Percentiles rank a stretch among this genome's conserved stretches.
Evolutionary conservation across 2,797 vertebrate species (phyloP).

Genomic region (Phaenicophaeus curvirostris): DNA sequence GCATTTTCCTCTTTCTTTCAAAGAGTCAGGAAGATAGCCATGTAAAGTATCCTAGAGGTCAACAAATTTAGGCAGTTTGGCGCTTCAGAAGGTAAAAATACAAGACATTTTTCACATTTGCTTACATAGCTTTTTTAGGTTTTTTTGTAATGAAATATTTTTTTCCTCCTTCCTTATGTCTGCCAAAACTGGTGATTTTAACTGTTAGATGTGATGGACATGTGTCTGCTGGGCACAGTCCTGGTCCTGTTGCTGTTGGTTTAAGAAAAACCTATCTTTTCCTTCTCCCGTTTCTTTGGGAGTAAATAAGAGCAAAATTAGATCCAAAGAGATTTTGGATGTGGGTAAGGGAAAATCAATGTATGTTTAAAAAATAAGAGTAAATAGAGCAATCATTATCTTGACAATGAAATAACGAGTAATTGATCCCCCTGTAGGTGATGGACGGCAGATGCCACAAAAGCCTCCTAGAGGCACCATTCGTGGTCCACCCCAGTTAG

Average conservation of each 20-base stretch:
- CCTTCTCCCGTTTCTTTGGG: not conserved
- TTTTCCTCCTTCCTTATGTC: not conserved
- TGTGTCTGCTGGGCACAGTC: not conserved
- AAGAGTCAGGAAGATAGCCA: not conserved
- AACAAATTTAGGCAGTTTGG: not conserved
- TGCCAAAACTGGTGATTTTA: not conserved
- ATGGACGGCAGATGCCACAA: constrained; percentile 81
- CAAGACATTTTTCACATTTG: not conserved
- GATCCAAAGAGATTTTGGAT: not conserved
- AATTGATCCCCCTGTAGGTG: constrained; percentile 81
- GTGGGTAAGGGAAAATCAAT: not conserved
- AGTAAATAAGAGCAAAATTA: not conserved
- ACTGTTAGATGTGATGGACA: not conserved
- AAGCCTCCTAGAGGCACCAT: constrained; percentile 83
- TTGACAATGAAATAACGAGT: constrained; percentile 65
- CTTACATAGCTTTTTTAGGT: not conserved
- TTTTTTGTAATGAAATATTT: not conserved
- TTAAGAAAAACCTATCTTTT: not conserved
- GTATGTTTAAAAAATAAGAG: not conserved
- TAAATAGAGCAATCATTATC: not conserved
- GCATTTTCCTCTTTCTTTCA: not conserved
- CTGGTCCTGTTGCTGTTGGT: not conserved
- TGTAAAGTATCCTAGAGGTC: not conserved
- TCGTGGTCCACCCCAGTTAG: constrained; percentile 77
- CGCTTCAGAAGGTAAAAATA: not conserved